Percentiles rank a stretch among this genome's conserved stretches.
phyloP scores from a whole-genome alignment of 2,797 vertebrate species.

The Rhinoraja longicauda region DNA sequence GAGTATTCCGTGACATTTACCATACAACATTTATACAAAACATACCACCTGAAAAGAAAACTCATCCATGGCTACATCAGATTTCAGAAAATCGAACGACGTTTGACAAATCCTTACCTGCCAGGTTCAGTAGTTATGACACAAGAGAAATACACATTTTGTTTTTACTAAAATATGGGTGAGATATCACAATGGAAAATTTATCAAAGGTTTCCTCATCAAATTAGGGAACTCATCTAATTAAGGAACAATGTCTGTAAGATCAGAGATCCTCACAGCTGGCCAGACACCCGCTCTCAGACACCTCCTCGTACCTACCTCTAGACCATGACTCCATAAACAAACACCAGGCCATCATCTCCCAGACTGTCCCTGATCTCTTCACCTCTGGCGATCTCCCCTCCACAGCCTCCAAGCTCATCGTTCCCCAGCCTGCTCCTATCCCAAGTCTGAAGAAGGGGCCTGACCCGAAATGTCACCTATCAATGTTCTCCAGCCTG shows the following conservation, averaged over 20 bases:
- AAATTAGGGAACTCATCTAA: background rate
- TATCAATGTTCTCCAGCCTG: too few species aligned
- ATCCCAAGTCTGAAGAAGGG: too few species aligned
- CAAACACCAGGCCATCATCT: too few species aligned
- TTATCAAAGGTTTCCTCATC: background rate
- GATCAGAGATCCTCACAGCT: background rate
- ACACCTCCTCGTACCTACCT: too few species aligned
- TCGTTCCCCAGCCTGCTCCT: too few species aligned
- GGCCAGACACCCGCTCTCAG: too few species aligned
- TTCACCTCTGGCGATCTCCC: too few species aligned
- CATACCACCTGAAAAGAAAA: background rate
- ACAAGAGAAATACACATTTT: background rate
- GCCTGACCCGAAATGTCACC: too few species aligned
- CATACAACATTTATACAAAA: background rate
- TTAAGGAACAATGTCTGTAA: background rate
- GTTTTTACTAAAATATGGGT: background rate
- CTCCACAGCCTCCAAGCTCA: too few species aligned
- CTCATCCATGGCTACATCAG: background rate
- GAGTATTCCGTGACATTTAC: background rate
- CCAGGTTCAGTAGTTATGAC: background rate
- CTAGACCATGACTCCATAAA: too few species aligned
- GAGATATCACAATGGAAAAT: background rate
- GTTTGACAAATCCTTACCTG: background rate
- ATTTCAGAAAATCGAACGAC: background rate
- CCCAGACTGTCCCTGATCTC: too few species aligned